A percentile compares a stretch with the other conserved stretches of the same genome.
Conservation (phyloP, 2,113 vertebrate genomes). For the Ctenodactylus gundi region DNA sequence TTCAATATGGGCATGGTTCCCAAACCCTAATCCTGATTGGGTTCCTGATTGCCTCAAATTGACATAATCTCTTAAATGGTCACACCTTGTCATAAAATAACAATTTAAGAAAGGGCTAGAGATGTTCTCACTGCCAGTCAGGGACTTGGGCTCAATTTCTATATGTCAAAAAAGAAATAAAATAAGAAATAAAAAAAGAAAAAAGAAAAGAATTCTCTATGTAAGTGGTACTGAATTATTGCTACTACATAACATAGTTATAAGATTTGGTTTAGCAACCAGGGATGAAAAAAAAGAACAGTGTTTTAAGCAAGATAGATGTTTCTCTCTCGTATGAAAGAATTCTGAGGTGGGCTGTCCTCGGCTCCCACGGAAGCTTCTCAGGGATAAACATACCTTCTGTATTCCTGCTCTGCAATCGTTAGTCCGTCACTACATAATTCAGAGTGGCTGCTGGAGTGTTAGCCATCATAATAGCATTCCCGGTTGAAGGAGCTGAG, state of each 20-base stretch:
- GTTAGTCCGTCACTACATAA: background rate
- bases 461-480: background rate
- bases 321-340: background rate
- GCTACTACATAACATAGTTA: background rate
- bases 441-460: background rate
- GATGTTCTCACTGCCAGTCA: no score
- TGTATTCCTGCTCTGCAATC: background rate
- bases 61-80: no score
- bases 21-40: no score
- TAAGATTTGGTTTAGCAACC: background rate
- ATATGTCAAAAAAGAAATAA: no score
- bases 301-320: background rate
- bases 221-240: background rate
- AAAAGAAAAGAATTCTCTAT: background rate
- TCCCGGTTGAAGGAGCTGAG: background rate
- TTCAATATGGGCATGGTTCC: no score
- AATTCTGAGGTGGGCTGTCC: background rate
- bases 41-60: no score
- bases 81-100: no score
- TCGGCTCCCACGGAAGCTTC: background rate
- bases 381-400: background rate
- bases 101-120: no score
- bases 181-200: no score
- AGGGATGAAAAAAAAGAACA: background rate
- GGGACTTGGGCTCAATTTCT: no score